These are phyloP conservation scores for Drosophila arawakana DNA, from an alignment of 1,140 invertebrate species.

Conservation along the genomic window DNA sequence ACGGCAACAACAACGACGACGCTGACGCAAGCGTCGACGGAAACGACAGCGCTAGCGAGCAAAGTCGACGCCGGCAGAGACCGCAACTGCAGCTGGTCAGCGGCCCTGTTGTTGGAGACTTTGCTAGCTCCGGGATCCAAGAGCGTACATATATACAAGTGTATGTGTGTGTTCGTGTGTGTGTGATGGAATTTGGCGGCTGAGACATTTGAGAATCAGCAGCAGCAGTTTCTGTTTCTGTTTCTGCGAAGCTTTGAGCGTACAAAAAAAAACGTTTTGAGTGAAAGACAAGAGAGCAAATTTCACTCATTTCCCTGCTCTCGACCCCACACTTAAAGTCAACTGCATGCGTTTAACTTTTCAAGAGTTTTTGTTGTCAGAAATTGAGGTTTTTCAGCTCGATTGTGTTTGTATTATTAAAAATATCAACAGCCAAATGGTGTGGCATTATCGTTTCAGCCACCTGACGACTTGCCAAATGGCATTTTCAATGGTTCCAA, in stretches of 20 bases:
- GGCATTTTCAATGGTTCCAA: constrained; percentile 35
- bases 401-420: constrained; percentile 59
- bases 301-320: constrained; percentile 11
- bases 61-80: constrained; percentile 19
- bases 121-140: constrained; percentile 36
- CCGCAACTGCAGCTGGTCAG: constrained; percentile 59
- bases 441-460: constrained; percentile 53
- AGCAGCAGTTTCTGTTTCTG: constrained; percentile 24
- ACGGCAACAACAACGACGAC: constrained; percentile 7
- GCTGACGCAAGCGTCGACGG: constrained; percentile 9
- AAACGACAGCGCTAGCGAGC: not conserved
- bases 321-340: constrained; percentile 4
- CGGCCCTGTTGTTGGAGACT: constrained; percentile 73
- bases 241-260: constrained; percentile 36
- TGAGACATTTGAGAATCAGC: constrained; percentile 54
- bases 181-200: constrained; percentile 63
- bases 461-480: constrained; percentile 61
- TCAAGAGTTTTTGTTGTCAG: constrained; percentile 4
- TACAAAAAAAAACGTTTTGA: constrained; percentile 23
- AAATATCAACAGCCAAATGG: constrained; percentile 52
- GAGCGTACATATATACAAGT: not conserved
- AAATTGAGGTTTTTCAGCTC: constrained; percentile 64
- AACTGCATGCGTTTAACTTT: not conserved
- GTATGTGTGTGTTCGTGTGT: constrained; percentile 22
- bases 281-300: constrained; percentile 44